Evolutionary conservation across 2,113 vertebrate genomes (phyloP).

Genomic region (Eulemur macaco): DNA sequence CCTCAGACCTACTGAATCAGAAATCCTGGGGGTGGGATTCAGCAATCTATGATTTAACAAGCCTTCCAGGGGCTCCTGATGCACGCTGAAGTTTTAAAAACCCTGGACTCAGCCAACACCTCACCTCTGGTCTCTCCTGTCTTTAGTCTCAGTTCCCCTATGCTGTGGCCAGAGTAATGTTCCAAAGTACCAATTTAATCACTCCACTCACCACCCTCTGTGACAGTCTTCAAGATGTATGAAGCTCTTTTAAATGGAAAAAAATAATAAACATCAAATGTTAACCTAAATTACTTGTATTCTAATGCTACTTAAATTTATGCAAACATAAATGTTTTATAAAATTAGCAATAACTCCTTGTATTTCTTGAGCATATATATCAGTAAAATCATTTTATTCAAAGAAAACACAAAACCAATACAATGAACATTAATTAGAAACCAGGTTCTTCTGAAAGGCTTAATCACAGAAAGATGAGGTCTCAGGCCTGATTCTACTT

Average conservation of each 20-base stretch:
- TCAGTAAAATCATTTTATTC: neutral
- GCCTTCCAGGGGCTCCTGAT: neutral
- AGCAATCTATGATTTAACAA: neutral
- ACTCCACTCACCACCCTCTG: neutral
- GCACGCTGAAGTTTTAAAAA: neutral
- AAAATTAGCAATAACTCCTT: neutral
- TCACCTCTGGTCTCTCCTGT: neutral
- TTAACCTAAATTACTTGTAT: neutral
- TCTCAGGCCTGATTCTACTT: neutral
- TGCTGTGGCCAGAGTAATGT: neutral
- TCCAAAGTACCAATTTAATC: neutral
- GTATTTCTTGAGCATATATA: neutral
- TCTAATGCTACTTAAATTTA: constrained; percentile 1
- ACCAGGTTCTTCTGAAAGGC: neutral
- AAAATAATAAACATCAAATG: neutral
- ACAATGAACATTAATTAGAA: neutral
- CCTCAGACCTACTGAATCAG: neutral
- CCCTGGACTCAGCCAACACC: neutral
- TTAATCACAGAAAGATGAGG: neutral
- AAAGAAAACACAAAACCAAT: constrained; percentile 15
- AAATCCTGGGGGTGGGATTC: neutral
- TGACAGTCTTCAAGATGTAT: neutral
- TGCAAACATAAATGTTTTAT: neutral
- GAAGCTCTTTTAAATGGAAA: neutral
- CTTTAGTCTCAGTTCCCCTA: neutral